Base-by-base conservation (phyloP, 2,888 invertebrate genomes). In the Hydraecia micacea region DNA sequence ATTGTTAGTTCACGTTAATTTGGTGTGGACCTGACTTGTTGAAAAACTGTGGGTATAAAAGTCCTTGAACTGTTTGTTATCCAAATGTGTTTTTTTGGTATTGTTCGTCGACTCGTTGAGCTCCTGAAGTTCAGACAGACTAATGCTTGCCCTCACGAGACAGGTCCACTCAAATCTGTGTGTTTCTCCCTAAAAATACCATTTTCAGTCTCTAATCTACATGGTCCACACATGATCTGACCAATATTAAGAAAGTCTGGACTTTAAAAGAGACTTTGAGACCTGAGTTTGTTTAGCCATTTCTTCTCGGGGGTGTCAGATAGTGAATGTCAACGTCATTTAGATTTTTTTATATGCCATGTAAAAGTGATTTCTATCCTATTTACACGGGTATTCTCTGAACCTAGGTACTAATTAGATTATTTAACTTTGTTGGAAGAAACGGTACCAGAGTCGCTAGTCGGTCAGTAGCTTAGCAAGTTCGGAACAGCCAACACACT, bases 1-100 rank as follows among this genome's bases (percentile, higher is more conserved):
- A 76, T 80, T 58, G 42, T n/a, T 25, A 32, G 46, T 71, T 73
- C 60, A 71, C 11, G 36, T n/a, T 39, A 5, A 52, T 55, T 79
- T 49, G 25, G 32, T n/a, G 32, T 55, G 60, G 32, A 42, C 11
- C n/a, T 25, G 4, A 21, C 39, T 6, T 8, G 9, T 13, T 13
- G 32, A 68, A 28, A 18, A 39, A 5, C 1, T 25, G 15, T 25
- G 15, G 39, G 21, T 6, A 11, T 3, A 13, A 21, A 28, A 8
- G 6, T 46, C 3, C 8, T 25, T 49, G 7, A 32, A 60, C 60
- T 60, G n/a, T n/a, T 60, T n/a, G 58, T 1, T 58, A n/a, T 15
- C 6, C 28, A 60, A 60, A 60, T 60, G 28, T 60, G 15, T 15
- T 60, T 0, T 28, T 58, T 55, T 55, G n/a, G 58, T 60, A 28